A percentile compares a stretch with the other conserved stretches of the same genome.
phyloP scores from a whole-genome alignment of 2,113 vertebrate genomes.

The Macroglossus sobrinus region DNA sequence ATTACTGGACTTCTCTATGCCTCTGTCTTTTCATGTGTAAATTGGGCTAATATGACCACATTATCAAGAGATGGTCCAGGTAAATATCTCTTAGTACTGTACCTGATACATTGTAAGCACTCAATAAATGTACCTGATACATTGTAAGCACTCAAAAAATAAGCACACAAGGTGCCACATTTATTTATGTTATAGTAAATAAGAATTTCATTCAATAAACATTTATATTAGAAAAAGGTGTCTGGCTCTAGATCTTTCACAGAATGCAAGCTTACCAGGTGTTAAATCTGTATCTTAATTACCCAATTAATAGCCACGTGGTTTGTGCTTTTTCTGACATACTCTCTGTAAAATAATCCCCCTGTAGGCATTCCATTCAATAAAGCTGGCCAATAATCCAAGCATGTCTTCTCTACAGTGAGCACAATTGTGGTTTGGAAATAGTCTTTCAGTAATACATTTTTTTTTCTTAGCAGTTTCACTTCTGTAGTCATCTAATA shows the following conservation, averaged over 20 bases:
- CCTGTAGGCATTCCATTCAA: neutral
- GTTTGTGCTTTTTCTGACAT: constrained; percentile 47
- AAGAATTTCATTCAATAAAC: neutral
- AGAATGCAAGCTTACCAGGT: constrained; percentile 29
- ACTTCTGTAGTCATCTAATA: constrained; percentile 59
- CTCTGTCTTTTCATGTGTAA: neutral
- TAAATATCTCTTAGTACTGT: neutral
- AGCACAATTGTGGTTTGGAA: constrained; percentile 46
- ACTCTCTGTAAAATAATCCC: neutral
- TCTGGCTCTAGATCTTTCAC: constrained; percentile 35
- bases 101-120: neutral
- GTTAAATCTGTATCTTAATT: constrained; percentile 69
- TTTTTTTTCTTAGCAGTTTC: constrained; percentile 54
- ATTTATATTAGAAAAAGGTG: constrained; percentile 42
- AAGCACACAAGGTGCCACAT: neutral
- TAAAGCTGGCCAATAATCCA: constrained; percentile 25
- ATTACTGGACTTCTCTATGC: neutral
- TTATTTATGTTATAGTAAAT: neutral
- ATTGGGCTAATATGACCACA: neutral
- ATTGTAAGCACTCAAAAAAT: neutral
- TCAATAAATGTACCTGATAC: neutral
- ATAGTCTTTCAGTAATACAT: constrained; percentile 45
- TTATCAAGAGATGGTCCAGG: neutral
- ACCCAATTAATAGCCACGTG: constrained; percentile 16
- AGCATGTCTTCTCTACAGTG: constrained; percentile 34